Base-by-base conservation (phyloP, 2,797 vertebrate genomes). In the Triplophysa yarkandensis region DNA sequence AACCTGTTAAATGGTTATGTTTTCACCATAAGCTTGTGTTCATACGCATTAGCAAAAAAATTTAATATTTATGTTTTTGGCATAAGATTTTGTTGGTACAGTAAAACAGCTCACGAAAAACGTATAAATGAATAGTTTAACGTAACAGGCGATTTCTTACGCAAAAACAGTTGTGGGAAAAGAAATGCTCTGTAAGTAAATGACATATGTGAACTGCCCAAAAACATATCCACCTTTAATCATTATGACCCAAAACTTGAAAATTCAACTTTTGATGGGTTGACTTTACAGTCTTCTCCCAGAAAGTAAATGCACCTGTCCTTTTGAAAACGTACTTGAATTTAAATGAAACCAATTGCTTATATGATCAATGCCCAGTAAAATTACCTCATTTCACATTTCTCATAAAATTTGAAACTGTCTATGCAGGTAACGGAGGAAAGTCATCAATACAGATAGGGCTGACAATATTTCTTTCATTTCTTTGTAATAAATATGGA, bases 241-340 rank as follows among this genome's bases (percentile, higher is more conserved):
- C n/a, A n/a, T n/a, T n/a, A n/a, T n/a, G n/a, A n/a, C n/a, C n/a
- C 28, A 44, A 44, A 48, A 55, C 57, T 25, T 46, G 55, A 71
- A 25, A 54, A 58, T 43, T 43, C 27, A 70, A 70, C 68, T 60
- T 70, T 70, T 60, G 19, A 70, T 70, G 41, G 55, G 9, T 57
- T 68, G 23, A 9, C 16, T 58, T 48, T 48, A 48, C 19, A 62
- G 19, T 28, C 25, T 71, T 62, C 68, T 50, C 6, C 36, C 4
- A 25, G 21, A 71, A 71, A 61, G 34, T 50, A 10, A 62, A n/a
- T 61, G 1, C n/a, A 25, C 57, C 17, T 8, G 17, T 6, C 27
- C 32, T 62, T 14, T n/a, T 7, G 23, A 27, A 52, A 52, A 39
- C 34, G 9, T 52, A 41, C 46, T 41, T 63, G 25, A 63, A 63